Evolutionary conservation across 2,113 vertebrate species (phyloP).

Genomic region (Tor tambroides): DNA sequence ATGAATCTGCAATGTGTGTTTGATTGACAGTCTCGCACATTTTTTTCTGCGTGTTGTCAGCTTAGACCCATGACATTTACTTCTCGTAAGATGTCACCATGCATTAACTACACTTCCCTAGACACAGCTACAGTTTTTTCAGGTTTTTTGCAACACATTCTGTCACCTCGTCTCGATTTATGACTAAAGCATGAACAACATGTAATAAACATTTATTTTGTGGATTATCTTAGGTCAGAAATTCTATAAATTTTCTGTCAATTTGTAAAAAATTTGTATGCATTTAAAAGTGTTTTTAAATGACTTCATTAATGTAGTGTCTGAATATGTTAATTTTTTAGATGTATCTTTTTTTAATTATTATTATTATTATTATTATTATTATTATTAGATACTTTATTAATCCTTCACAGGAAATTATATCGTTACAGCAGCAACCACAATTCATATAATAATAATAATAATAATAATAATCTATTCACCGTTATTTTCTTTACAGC

Average conservation of each 20-base stretch:
- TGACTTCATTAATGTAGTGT: neutral
- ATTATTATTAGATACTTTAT: too few species aligned
- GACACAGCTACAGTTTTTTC: neutral
- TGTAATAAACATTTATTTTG: neutral
- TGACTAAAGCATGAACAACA: neutral
- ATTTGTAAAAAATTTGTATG: too few species aligned
- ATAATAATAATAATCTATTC: too few species aligned
- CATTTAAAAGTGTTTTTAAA: neutral
- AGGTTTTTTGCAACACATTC: neutral
- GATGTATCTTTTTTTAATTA: too few species aligned
- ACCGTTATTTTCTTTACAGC: too few species aligned
- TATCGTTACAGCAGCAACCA: too few species aligned
- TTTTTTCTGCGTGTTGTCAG: slow-evolving; percentile 29
- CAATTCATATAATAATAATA: too few species aligned
- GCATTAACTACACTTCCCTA: slow-evolving; percentile 49
- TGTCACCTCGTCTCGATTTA: neutral
- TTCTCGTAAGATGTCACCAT: slow-evolving; percentile 55
- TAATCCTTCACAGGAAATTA: too few species aligned
- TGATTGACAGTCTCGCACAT: slow-evolving; percentile 65
- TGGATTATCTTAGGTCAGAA: neutral
- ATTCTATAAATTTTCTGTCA: neutral
- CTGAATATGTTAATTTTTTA: too few species aligned
- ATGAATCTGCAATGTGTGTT: slow-evolving; percentile 54
- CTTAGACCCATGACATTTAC: slow-evolving; percentile 53
- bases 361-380: too few species aligned